Base-by-base conservation (phyloP, 2,888 invertebrate genomes). In the Bursaphelenchus okinawaensis region DNA sequence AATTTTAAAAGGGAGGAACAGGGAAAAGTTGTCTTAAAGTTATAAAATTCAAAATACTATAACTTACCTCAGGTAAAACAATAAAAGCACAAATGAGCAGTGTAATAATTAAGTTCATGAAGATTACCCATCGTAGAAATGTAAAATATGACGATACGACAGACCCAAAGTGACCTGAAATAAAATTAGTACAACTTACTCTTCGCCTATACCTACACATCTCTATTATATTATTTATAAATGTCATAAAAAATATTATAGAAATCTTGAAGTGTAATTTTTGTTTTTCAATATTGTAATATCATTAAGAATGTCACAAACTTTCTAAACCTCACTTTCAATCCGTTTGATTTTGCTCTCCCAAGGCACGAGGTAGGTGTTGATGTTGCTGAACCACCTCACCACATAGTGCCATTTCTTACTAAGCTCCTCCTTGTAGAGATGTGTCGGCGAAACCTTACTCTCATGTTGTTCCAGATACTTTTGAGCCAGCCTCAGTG, bases 111-210 rank as follows among this genome's bases (percentile, higher is more conserved):
- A 93, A 87, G 84, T 96, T 96, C 69, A 95, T 91, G 91, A 93
- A 94, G 85, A 95, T 91, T 62, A 96, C 86, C 63, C 63, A 63
- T 52, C 95, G 88, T 4, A 96, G 87, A 83, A 96, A 96, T n/a
- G 91, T 92, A 85, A 96, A 96, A 85, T 96, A 96, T 0, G 95
- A 95, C 0, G 95, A 94, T 12, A 96, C 95, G 0, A 93, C 95
- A 0, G 95, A 94, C 12, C 96, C 96, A 81, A 96, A 96, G 85
- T 96, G 95, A 26, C 93, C 85, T 85, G 73, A 63, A 74, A 68
- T 28, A 4, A 1, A n/a, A 9, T 31, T n/a, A n/a, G n/a, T n/a
- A n/a, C n/a, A n/a, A n/a, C n/a, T n/a, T n/a, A n/a, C n/a, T n/a
- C n/a, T n/a, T n/a, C n/a, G n/a, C n/a, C n/a, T n/a, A n/a, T n/a